These are phyloP conservation scores for Etheostoma spectabile DNA, from an alignment of 2,113 vertebrate genomes.

Conservation along the genomic window DNA sequence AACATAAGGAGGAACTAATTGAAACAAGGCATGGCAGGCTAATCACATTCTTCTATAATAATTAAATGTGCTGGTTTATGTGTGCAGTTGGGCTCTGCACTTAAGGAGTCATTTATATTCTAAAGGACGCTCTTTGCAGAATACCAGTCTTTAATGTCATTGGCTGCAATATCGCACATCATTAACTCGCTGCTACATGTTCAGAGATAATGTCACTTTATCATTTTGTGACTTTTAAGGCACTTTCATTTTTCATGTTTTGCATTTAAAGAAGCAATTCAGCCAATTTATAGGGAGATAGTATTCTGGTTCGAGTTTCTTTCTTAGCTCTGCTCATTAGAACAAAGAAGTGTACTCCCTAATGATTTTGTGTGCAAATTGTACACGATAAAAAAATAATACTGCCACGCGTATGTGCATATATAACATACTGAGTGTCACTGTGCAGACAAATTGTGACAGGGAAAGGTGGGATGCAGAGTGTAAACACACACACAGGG, in stretches of 20 bases:
- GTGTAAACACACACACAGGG: conserved; percentile 1
- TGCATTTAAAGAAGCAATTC: conserved; percentile 1
- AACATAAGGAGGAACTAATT: background rate
- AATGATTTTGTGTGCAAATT: conserved; percentile 1
- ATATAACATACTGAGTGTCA: background rate
- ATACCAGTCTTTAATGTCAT: conserved; percentile 16
- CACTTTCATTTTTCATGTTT: conserved; percentile 35
- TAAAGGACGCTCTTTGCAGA: conserved; percentile 9
- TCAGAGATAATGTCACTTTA: conserved; percentile 8
- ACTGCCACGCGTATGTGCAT: background rate
- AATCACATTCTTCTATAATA: background rate
- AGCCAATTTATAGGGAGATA: background rate
- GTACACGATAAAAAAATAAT: too few relatives aligned
- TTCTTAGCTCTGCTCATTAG: conserved; percentile 14
- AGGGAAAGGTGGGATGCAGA: conserved; percentile 8
- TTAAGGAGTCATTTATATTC: conserved; percentile 28
- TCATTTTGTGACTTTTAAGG: conserved; percentile 15
- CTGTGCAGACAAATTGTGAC: background rate
- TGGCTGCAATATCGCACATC: conserved; percentile 1
- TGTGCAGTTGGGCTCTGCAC: background rate
- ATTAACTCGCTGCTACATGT: conserved; percentile 33
- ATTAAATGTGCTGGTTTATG: too few relatives aligned
- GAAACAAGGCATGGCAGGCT: background rate
- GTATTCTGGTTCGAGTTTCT: background rate
- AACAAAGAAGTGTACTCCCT: background rate